Evolutionary conservation across 2,888 invertebrate species (phyloP).

Genomic region (Oscheius onirici): DNA sequence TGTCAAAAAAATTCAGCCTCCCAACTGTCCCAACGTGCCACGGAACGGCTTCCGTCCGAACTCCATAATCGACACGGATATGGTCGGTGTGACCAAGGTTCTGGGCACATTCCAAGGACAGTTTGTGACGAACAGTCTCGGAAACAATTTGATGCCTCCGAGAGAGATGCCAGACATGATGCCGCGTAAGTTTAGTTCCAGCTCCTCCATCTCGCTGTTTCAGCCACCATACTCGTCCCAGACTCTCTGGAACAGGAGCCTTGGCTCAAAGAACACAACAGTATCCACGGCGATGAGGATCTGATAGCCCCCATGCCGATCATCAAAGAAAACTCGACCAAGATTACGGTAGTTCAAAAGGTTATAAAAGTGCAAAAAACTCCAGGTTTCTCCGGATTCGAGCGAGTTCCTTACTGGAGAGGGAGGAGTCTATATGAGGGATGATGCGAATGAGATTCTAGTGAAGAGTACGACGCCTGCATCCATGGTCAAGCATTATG

Average conservation of each 20-base stretch:
- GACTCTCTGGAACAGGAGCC: slow-evolving; percentile 5
- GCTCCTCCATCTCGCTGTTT: no score
- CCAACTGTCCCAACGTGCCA: slow-evolving; percentile 48
- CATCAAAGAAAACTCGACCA: neutral
- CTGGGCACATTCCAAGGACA: slow-evolving; percentile 28
- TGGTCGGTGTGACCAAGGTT: slow-evolving; percentile 22
- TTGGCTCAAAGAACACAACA: slow-evolving; percentile 28
- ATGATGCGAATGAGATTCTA: slow-evolving; percentile 12
- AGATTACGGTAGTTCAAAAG: neutral
- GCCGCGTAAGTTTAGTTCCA: neutral
- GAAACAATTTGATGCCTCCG: neutral
- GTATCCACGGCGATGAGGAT: slow-evolving; percentile 15
- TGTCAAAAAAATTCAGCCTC: slow-evolving; percentile 45
- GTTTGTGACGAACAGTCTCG: slow-evolving; percentile 15
- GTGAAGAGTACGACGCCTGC: slow-evolving; percentile 20
- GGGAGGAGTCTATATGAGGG: slow-evolving; percentile 2
- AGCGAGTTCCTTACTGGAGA: neutral
- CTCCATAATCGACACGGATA: slow-evolving; percentile 32
- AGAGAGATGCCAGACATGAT: neutral
- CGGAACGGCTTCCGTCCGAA: slow-evolving; percentile 41
- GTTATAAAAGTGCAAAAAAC: neutral
- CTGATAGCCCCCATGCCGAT: slow-evolving; percentile 1
- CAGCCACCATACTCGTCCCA: neutral
- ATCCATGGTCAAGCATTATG: slow-evolving; percentile 4
- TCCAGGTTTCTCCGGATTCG: neutral